phyloP scores from a whole-genome alignment of 1,140 invertebrate genomes.

The Protaetia brevitarsis region DNA sequence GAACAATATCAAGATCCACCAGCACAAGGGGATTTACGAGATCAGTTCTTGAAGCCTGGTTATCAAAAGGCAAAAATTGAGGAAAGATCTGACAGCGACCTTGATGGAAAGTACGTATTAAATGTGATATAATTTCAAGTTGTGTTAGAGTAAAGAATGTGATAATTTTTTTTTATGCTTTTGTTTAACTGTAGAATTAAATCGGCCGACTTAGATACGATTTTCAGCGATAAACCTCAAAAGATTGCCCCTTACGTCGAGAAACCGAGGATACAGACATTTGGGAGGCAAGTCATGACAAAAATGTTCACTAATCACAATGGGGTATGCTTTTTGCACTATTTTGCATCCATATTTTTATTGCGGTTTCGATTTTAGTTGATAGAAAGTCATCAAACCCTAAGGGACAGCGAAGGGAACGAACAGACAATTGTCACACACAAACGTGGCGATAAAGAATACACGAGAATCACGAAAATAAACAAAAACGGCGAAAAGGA shows the following conservation, averaged over 20 bases:
- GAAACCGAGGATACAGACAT: constrained; percentile 1
- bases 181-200: constrained; percentile 44
- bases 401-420: constrained; percentile 53
- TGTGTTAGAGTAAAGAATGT: constrained; percentile 1
- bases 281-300: constrained; percentile 44
- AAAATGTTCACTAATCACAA: constrained; percentile 48
- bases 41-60: constrained; percentile 51
- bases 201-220: constrained; percentile 45
- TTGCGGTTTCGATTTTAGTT: constrained; percentile 40
- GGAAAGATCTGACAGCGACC: constrained; percentile 49
- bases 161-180: constrained; percentile 21
- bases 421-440: constrained; percentile 51
- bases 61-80: constrained; percentile 36
- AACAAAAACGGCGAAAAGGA: constrained; percentile 52
- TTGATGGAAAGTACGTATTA: constrained; percentile 55
- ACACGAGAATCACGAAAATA: constrained; percentile 47
- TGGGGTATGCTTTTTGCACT: constrained; percentile 45
- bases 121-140: too few species aligned
- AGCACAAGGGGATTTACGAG: constrained; percentile 40
- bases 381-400: constrained; percentile 49
- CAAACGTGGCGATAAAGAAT: constrained; percentile 50
- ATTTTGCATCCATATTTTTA: constrained; percentile 22
- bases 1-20: neutral
- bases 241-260: neutral
- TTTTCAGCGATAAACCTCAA: constrained; percentile 21